Evolutionary conservation across 2,797 vertebrate species (phyloP), one percentile per base, ranked within the genome.

Genomic region (Thalassophryne amazonica): DNA sequence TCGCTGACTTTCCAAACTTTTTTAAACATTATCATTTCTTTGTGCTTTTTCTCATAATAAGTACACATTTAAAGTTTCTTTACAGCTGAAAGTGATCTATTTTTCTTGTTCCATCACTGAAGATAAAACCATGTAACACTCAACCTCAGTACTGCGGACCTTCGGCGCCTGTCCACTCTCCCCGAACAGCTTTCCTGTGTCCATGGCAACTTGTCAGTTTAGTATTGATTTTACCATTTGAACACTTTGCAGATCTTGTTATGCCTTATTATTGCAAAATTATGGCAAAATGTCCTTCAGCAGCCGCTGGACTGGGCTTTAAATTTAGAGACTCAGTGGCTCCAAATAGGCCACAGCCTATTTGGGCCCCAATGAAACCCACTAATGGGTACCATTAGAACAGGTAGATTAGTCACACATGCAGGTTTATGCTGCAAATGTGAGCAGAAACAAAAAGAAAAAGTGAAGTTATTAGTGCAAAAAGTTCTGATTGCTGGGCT

Each of bases 211-310:
- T 32, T 55, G 76, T 74, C 74, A 83, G 69, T 77, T 78, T 69
- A 41, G 49, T 77, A 86, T 86, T 84, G 81, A 85, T 87, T 83
- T 80, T 73, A 37, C 72, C 75, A 81, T 86, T 74, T 50, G 32
- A 78, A 76, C 78, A 80, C 74, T 85, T 83, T 83, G 73, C 73
- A 67, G 73, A 81, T 86, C 76, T 80, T 80, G 76, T 85, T 85
- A 84, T 59, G 62, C 36, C 59, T 69, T 75, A 80, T 84, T 83
- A 83, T 66, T 53, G 56, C 54, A 40, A 11, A 50, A 70, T n/a
- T n/a, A n/a, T n/a, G n/a, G 66, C 42, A 32, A 68, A 73, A 79
- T 74, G 76, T 76, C 65, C 73, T 61, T 56, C 75, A 66, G 29
- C 67, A 59, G 54, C 69, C 56, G 53, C 57, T 20, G 73, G 72